Base-by-base conservation (phyloP, 2,113 vertebrate species). In the Raja brachyura region DNA sequence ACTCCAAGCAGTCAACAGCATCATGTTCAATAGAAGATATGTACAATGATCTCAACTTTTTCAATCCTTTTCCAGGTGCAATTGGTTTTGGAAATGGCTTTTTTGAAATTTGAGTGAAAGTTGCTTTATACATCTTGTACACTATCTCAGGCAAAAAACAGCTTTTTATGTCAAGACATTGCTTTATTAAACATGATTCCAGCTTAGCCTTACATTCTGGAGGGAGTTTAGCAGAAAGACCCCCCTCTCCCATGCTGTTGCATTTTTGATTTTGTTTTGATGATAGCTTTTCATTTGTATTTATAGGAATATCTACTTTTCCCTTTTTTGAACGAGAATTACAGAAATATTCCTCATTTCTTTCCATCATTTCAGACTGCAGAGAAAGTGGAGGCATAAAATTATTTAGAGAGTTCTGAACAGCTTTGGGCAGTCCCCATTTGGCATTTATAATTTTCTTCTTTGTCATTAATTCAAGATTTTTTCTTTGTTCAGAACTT, bases 11-110 rank as follows among this genome's bases (percentile, higher is more conserved):
- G 25, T 93, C 22, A 76, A 93, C 10, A 93, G 6, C 33, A 93
- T 76, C 20, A 22, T 93, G 70, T 77, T 93, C 92, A 73, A 93
- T 93, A 77, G 76, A 93, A 73, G 75, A 11, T 70, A 93, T 39
- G 6, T 93, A 74, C 11, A 28, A n/a, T 48, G 74, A 56, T 76
- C 93, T 93, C 59, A 39, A 4, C 20, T 63, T 93, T 77, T n/a
- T 54, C 59, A 76, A 56, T 61, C 93, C 73, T 63, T 93, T 56
- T 13, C 93, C 73, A 16, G 54, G 25, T 59, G 11, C 9, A 63
- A 77, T 6, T 74, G 39, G 48, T 22, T 93, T 93, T 59, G 73
- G 48, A 31, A 93, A 76, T 20, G 14, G 70, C 6, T 61, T 93
- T 75, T 93, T 93, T 56, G 70, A 48, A 8, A 39, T 54, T 74